Conservation (phyloP, 2,888 invertebrate species). For the Idaea straminata region DNA sequence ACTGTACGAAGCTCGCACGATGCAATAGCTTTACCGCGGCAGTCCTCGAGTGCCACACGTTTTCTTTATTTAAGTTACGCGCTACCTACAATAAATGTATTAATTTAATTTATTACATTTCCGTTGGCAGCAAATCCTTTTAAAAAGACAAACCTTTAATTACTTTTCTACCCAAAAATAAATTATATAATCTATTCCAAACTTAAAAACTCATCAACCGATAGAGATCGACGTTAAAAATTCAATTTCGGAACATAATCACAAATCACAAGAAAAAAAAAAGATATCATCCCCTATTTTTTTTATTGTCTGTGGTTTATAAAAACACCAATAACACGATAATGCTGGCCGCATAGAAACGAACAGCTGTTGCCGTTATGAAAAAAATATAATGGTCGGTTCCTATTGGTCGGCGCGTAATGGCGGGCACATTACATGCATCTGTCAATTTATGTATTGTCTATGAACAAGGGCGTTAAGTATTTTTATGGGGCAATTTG, state of each 20-base stretch:
- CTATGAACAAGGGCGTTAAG: conserved; percentile 25
- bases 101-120: too few species aligned
- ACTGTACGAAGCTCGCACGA: too few species aligned
- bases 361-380: conserved; percentile 59
- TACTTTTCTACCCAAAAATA: background rate
- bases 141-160: background rate
- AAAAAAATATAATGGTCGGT: conserved; percentile 55
- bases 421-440: conserved; percentile 66
- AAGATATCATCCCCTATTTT: conserved; percentile 39
- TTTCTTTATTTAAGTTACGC: too few species aligned
- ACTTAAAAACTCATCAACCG: conserved; percentile 24
- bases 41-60: too few species aligned
- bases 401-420: conserved; percentile 55
- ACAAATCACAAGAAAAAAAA: conserved; percentile 39
- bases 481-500: background rate
- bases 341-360: conserved; percentile 52
- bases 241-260: conserved; percentile 45
- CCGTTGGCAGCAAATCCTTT: too few species aligned
- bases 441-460: conserved; percentile 67
- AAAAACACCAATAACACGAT: conserved; percentile 72
- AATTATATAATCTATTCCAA: conserved; percentile 3
- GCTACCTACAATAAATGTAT: too few species aligned
- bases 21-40: too few species aligned
- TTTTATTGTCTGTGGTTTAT: conserved; percentile 26
- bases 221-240: conserved; percentile 35